Evolutionary conservation across 2,888 invertebrate species (phyloP), one percentile per base, ranked within the genome.

Genomic region (Adelognathus sp.): DNA sequence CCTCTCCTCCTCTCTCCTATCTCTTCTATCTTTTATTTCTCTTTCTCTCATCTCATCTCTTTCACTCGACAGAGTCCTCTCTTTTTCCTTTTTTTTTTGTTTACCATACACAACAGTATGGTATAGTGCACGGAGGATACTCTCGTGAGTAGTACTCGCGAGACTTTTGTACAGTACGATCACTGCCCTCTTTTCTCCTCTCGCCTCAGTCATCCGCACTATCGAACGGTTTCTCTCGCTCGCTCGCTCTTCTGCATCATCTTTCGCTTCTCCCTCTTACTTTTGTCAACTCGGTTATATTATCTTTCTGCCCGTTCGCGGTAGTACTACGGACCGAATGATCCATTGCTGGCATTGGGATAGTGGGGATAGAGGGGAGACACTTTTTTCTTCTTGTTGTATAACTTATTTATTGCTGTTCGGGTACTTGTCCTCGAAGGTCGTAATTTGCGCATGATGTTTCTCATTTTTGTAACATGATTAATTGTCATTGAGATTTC

Each of bases 1-100:
- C 84, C 85, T 80, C 79, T 83, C 92, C 84, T 91, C 91, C 75
- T 66, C 63, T 63, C 54, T 54, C 63, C 39, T 50, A 29, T 76
- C 66, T 73, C 63, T 58, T 71, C 64, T 72, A n/a, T 29, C 36
- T 31, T 78, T 54, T 67, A 56, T 64, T 54, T 70, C 63, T 73
- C 18, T 75, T 60, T 78, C 44, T 69, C 50, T 63, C 64, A 24
- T 33, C 9, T 2, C 1, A n/a, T 36, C 36, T 39, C 41, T 54
- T 36, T 75, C 60, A 44, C 36, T 64, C 7, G 11, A n/a, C n/a
- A n/a, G n/a, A n/a, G n/a, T 5, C 36, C 29, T 54, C 16, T 54
- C 29, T 31, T 2, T 31, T 31, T 7, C 33, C 29, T 36, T 39
- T 21, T 63, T 67, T 69, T 64, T 36, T 52, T 36, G 50, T 44